Evolutionary conservation across 2,888 invertebrate species (phyloP), one percentile per base, ranked within the genome.

Genomic region (Epirrita christyi): DNA sequence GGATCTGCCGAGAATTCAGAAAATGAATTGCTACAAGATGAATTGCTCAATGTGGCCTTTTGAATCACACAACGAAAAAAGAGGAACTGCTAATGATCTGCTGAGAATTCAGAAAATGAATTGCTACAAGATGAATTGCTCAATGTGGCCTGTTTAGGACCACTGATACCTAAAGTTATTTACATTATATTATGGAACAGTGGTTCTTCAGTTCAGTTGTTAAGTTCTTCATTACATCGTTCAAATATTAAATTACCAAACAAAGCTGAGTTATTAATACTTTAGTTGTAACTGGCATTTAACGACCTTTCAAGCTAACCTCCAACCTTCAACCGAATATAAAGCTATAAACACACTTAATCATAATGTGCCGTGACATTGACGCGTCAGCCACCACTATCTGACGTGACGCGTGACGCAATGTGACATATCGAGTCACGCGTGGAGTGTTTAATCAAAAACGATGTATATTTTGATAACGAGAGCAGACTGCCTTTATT

Each of bases 401-500:
- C 63, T 66, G 63, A 47, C 50, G 50, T 57, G 54, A 54, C 63
- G 59, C 59, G 43, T 55, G 64, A 64, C 59, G 52, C 38, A 40
- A 63, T 56, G 45, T 59, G 59, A 60, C 54, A 49, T 45, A 46
- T 46, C 56, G 36, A 36, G 46, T 50, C 57, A 50, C 58, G 47
- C 57, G 45, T 43, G 40, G 29, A 57, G 59, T 63, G 64, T 63
- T 64, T 67, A 64, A 63, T 60, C 63, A 65, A 43, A 55, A 44
- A 64, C 51, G 63, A 66, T 66, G 66, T 63, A 68, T 66, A 64
- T 62, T 61, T 47, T 63, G 64, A 61, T 60, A 68, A 60, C 61
- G 59, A 46, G 64, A 56, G 37, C n/a, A n/a, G n/a, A 55, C 49
- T 50, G 49, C 57, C 27, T 66, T 59, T 61, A 63, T 66, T 66